Base-by-base conservation (phyloP, 1,140 invertebrate species). In the Telenomus remus region DNA sequence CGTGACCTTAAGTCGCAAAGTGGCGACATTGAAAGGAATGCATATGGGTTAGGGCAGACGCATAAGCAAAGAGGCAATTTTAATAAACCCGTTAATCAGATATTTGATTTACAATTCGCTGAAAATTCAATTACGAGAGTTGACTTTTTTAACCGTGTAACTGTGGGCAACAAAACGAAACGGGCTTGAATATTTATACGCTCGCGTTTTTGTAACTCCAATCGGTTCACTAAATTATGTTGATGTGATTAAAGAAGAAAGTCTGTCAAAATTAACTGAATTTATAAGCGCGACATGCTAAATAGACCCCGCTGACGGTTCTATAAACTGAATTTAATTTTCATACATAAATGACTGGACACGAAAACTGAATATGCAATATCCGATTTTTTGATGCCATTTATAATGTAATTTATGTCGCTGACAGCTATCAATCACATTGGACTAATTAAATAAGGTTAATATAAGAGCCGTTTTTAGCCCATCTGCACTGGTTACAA, bases 1-100 rank as follows among this genome's bases (percentile, higher is more conserved):
- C 51, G 78, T 84, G 85, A 84, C 84, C 85, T 87, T 83, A 74
- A 79, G 73, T 68, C 51, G 37, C 42, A 47, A 39, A 76, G 79
- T 75, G 64, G 59, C 81, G 86, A 84, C 85, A 87, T 87, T 86
- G 86, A 85, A 85, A 86, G 78, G 84, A 86, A 86, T 87, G 82
- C 80, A 79, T 84, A 85, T 85, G 78, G 79, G 81, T 85, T 82
- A 85, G 82, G n/a, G 82, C 55, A 43, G 15, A 47, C 16, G n/a
- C 44, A 64, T 79, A 81, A 81, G 53, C 19, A 49, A 39, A 61
- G 79, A 79, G 70, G 80, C 80, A 79, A 85, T 80, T 83, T 85
- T 75, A 64, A 72, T 64, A 64, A 59, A 65, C 70, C 63, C 63
- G 63, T 61, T 70, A 76, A 70, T 65, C 60, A 76, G 42, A 60